Conservation (phyloP, 1,140 invertebrate genomes). For the Pseudoatta argentina region DNA sequence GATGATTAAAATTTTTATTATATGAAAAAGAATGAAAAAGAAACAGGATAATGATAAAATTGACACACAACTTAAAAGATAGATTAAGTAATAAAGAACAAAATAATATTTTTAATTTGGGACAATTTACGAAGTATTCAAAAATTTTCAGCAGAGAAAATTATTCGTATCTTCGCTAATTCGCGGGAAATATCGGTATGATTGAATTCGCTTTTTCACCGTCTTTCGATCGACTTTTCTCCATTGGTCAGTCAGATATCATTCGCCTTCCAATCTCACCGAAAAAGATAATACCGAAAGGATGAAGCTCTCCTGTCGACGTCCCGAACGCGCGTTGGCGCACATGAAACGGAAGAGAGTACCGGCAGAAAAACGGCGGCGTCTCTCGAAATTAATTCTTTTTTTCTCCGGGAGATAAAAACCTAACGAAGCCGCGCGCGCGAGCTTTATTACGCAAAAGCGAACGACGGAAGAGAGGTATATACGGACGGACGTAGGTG, state of each 20-base stretch:
- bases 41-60: not conserved
- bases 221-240: slow-evolving; percentile 36
- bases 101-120: slow-evolving; percentile 13
- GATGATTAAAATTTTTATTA: not conserved
- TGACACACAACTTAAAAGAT: not conserved
- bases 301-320: slow-evolving; percentile 57
- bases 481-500: slow-evolving; percentile 53
- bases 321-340: slow-evolving; percentile 45
- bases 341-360: slow-evolving; percentile 57
- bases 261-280: slow-evolving; percentile 50
- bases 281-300: slow-evolving; percentile 61
- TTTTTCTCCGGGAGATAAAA: slow-evolving; percentile 77
- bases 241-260: slow-evolving; percentile 47
- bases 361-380: slow-evolving; percentile 70
- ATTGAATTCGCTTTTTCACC: not conserved
- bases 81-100: not conserved
- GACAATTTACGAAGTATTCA: not conserved
- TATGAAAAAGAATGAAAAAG: not conserved
- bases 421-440: slow-evolving; percentile 80
- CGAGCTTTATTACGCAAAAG: slow-evolving; percentile 80
- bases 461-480: slow-evolving; percentile 73
- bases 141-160: not conserved
- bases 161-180: not conserved
- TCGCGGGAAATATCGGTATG: not conserved
- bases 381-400: slow-evolving; percentile 81